phyloP scores from a whole-genome alignment of 1,140 invertebrate genomes.

The Hylyphantes graminicola region DNA sequence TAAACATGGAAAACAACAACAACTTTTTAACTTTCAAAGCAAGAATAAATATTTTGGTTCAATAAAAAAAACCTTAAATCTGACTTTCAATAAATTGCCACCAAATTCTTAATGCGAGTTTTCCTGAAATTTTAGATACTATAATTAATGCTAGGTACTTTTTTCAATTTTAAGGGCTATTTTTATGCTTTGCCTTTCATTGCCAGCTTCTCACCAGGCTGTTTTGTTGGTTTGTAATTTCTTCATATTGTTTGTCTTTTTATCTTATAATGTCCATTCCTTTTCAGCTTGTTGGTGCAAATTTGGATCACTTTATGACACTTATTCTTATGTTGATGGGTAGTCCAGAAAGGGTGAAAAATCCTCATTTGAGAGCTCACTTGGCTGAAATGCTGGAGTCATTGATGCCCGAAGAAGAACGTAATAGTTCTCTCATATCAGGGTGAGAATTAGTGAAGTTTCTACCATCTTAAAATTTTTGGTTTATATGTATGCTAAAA shows the following conservation, averaged over 20 bases:
- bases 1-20: too few species aligned
- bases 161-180: too few species aligned
- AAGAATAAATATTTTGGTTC: too few species aligned
- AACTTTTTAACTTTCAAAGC: too few species aligned
- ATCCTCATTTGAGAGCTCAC: constrained; percentile 91
- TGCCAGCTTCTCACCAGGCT: background rate
- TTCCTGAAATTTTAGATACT: too few species aligned
- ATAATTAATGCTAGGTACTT: too few species aligned
- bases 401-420: constrained; percentile 71
- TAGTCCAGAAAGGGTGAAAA: constrained; percentile 82
- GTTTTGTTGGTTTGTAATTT: background rate
- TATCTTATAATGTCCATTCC: background rate
- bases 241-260: background rate
- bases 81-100: too few species aligned
- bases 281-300: constrained; percentile 70
- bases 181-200: too few species aligned
- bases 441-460: constrained; percentile 5
- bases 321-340: constrained; percentile 78
- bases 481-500: too few species aligned
- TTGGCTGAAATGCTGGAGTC: constrained; percentile 89
- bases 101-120: too few species aligned
- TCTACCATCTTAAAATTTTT: too few species aligned
- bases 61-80: too few species aligned
- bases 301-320: constrained; percentile 79
- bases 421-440: constrained; percentile 35